Conservation (phyloP, 2,113 vertebrate genomes). For the Tylochromis polylepis region DNA sequence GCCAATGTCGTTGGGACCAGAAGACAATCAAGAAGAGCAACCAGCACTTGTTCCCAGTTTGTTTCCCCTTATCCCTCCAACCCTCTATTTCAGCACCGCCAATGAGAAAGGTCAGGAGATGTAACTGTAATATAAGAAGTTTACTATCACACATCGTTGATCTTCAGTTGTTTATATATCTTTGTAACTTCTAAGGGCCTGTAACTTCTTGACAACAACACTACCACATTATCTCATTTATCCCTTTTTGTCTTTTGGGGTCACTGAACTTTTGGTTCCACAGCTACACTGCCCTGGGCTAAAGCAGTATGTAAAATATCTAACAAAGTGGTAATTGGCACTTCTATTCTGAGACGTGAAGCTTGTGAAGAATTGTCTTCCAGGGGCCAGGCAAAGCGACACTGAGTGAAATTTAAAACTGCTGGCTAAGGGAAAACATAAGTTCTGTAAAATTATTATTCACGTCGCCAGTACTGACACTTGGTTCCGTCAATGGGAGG, state of each 20-base stretch:
- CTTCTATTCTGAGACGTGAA: no score
- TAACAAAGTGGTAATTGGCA: no score
- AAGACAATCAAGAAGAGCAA: conserved; percentile 73
- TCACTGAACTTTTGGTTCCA: background rate
- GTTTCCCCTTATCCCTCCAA: conserved; percentile 85
- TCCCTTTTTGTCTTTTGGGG: background rate
- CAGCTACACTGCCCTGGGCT: background rate
- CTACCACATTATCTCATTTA: background rate
- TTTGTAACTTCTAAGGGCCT: background rate
- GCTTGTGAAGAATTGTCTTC: no score
- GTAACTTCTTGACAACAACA: background rate
- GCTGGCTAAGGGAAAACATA: no score
- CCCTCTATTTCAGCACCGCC: conserved; percentile 89
- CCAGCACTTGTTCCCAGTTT: conserved; percentile 88
- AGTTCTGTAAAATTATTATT: no score
- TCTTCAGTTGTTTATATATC: background rate
- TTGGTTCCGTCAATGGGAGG: no score
- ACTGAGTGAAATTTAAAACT: no score
- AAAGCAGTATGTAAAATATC: background rate
- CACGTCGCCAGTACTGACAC: no score
- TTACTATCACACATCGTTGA: background rate
- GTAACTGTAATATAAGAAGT: background rate
- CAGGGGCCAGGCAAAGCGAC: no score
- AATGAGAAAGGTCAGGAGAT: conserved; percentile 84
- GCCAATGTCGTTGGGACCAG: conserved; percentile 55